Evolutionary conservation across 2,113 vertebrate genomes (phyloP), one percentile per base, ranked within the genome.

Genomic region (Pteronura brasiliensis): DNA sequence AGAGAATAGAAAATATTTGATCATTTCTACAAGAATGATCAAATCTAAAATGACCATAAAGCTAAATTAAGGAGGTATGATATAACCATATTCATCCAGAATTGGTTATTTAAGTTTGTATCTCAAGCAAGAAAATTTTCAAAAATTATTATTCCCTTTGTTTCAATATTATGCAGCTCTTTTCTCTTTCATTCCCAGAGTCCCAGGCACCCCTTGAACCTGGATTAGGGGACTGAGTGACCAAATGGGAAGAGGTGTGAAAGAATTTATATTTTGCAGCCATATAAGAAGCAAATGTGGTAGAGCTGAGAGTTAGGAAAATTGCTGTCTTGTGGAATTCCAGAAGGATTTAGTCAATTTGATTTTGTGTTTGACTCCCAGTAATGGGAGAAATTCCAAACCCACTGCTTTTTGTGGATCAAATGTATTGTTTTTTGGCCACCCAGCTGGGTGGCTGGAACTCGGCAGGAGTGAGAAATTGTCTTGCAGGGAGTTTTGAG

Each of bases 321-420:
- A 96, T 42, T 71, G 44, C 84, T 94, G 96, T 92, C 25, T 98
- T 96, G 47, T 95, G 82, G 92, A 96, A 98, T 98, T 97, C 84
- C 96, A 95, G 44, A 92, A 98, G 89, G 95, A 98, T 98, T 98
- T 98, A 98, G 93, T 98, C 96, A 96, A 91, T 98, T 98, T 98
- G 93, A 98, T 98, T 95, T 95, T 21, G 17, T 55, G 65, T 93
- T 98, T 36, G 31, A 92, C 96, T 98, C 86, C 82, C 93, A 93
- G 89, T 95, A 97, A 98, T 87, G 88, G 89, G 81, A 98, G 92
- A 92, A 92, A 96, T 98, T 98, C 47, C 97, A 98, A 97, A 65
- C 63, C 80, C 80, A 92, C 84, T 97, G 80, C 84, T 98, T 81
- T 96, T 47, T 89, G 90, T 94, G 90, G 92, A 97, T 98, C 83